These are phyloP conservation scores for Homarus gammarus DNA, from an alignment of 2,888 invertebrate genomes.

Conservation along the genomic window DNA sequence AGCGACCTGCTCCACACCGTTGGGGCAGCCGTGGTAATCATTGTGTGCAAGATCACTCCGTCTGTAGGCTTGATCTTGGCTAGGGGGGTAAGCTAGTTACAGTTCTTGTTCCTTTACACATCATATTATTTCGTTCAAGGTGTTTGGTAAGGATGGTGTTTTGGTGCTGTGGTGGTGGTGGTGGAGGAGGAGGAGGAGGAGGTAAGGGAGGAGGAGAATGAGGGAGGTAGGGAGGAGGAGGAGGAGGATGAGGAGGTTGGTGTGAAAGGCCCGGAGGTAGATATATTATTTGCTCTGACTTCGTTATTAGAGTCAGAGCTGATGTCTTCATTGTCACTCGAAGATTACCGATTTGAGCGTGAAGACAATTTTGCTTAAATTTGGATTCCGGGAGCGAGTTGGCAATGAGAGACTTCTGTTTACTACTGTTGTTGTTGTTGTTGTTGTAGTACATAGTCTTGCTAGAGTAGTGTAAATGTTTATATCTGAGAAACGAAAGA, in stretches of 20 bases:
- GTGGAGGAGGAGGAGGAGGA: constrained; percentile 16
- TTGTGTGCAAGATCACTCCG: constrained; percentile 41
- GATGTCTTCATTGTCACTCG: not conserved
- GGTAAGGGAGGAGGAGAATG: constrained; percentile 24
- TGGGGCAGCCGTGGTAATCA: constrained; percentile 33
- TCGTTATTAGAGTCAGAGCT: not conserved
- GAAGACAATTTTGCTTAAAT: not conserved
- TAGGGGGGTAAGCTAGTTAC: constrained; percentile 4
- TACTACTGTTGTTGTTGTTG: too few species aligned
- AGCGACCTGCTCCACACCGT: constrained; percentile 53
- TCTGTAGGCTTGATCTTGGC: not conserved
- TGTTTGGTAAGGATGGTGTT: constrained; percentile 35
- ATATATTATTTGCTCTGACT: not conserved
- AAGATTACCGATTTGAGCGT: not conserved
- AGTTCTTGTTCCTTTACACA: not conserved
- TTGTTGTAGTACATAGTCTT: too few species aligned
- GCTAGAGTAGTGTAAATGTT: too few species aligned
- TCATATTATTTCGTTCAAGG: constrained; percentile 29
- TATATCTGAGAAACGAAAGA: too few species aligned
- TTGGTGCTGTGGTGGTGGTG: constrained; percentile 30
- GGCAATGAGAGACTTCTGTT: too few species aligned
- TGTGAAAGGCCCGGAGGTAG: not conserved
- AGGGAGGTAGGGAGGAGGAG: constrained; percentile 15
- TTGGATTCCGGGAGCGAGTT: too few species aligned
- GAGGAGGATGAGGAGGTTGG: not conserved